Base-by-base conservation (phyloP, 2,888 invertebrate genomes). In the Arrhopalites spinosus region DNA sequence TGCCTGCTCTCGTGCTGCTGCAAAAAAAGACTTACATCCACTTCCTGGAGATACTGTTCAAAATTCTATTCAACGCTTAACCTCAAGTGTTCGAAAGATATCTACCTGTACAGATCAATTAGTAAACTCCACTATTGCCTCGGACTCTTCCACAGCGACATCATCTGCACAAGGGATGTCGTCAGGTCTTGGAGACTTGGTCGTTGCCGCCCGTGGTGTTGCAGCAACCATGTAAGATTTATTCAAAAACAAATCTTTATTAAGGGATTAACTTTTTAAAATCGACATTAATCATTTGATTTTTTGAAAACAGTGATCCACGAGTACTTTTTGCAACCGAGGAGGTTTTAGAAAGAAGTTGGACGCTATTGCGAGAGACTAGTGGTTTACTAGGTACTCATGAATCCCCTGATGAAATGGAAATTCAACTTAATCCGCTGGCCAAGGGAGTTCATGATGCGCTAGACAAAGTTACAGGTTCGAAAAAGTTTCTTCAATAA, bases 51-150 rank as follows among this genome's bases (percentile, higher is more conserved):
- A 95, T 85, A 92, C 92, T 20, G 89, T 91, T 64, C 81, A 82
- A 71, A 81, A 78, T 75, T 76, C 81, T 27, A 81, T 83, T 75
- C 81, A 81, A 68, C 78, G 81, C 86, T 87, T 53, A 88, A 90
- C 53, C 87, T 89, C 29, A 85, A 89, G 79, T 88, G 88, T 83
- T 85, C 95, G 95, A 85, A 89, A 90, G 63, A 93, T 95, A 0
- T 93, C 93, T 71, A 91, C 93, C 68, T 90, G 91, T 53, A 90
- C 96, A 83, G 93, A 96, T 3, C 93, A 94, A 84, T 87, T 98
- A 75, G 88, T 96, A 72, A 93, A 94, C 20, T 94, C 94, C 0
- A 93, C 94, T 23, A 89, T 93, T 15, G 92, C 92, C 85, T 76
- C 79, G 2, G 81, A 83, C 73, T 63, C 71, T 66, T 69, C 77